Evolutionary conservation across 2,888 invertebrate genomes (phyloP).

Genomic region (Volucella inanis): DNA sequence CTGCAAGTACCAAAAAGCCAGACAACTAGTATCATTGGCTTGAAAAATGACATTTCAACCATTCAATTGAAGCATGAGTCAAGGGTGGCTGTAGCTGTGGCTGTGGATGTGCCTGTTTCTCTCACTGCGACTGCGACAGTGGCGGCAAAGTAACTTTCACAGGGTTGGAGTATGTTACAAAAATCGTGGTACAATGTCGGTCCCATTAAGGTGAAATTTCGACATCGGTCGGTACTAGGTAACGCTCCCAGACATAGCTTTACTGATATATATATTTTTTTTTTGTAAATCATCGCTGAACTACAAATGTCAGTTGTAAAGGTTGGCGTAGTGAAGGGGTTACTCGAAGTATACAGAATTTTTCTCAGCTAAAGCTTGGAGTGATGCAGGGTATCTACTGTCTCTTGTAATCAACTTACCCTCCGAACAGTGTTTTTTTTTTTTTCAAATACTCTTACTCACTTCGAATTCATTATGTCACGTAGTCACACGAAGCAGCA

Average conservation of each 20-base stretch:
- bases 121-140: background rate
- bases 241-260: background rate
- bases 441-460: conserved; percentile 53
- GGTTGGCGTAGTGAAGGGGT: background rate
- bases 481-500: conserved; percentile 62
- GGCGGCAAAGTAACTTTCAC: conserved; percentile 1
- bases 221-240: conserved; percentile 3
- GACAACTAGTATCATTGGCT: conserved; percentile 65
- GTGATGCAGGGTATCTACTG: conserved; percentile 35
- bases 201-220: conserved; percentile 17
- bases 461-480: conserved; percentile 69
- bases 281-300: conserved; percentile 33
- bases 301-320: conserved; percentile 38
- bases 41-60: conserved; percentile 58
- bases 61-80: conserved; percentile 26
- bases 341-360: conserved; percentile 17
- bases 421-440: conserved; percentile 18
- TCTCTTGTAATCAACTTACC: conserved; percentile 41
- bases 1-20: conserved; percentile 64
- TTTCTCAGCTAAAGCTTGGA: conserved; percentile 47
- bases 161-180: conserved; percentile 9
- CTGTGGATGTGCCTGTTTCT: too few relatives aligned
- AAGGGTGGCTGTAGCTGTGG: conserved; percentile 5
- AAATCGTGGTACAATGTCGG: conserved; percentile 7
- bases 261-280: conserved; percentile 41